Evolutionary conservation across 2,113 vertebrate genomes (phyloP).

Genomic region (Meles meles): DNA sequence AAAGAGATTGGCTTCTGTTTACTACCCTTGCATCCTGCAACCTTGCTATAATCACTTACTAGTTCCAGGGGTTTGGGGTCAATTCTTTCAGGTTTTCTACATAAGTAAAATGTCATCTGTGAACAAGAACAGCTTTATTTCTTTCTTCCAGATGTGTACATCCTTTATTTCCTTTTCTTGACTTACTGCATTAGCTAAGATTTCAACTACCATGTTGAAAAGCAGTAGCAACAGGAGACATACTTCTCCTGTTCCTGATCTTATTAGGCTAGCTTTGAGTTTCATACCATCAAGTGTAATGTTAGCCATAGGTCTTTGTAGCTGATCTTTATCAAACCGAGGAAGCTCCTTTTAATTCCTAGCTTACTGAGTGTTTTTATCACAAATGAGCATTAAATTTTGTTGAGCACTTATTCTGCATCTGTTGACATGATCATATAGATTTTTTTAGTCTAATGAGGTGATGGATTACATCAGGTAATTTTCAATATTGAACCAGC

Average conservation of each 20-base stretch:
- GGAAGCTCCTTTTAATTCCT: not conserved
- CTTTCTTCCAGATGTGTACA: not conserved
- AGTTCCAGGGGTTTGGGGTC: not conserved
- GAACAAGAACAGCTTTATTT: not conserved
- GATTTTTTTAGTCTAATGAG: not conserved
- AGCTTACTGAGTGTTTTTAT: not conserved
- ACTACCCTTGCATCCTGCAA: not conserved
- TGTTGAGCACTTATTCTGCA: not conserved
- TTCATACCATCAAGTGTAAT: not conserved
- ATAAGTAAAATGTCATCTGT: not conserved
- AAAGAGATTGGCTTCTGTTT: not conserved
- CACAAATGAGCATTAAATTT: not conserved
- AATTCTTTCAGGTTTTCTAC: not conserved
- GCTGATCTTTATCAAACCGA: not conserved
- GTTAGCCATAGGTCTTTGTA: not conserved
- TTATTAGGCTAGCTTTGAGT: not conserved
- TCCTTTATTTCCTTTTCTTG: not conserved
- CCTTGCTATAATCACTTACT: not conserved
- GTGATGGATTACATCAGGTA: not conserved
- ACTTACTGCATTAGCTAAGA: not conserved
- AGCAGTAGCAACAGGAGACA: not conserved
- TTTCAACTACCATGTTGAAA: not conserved
- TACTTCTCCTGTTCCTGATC: not conserved
- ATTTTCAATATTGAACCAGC: not conserved
- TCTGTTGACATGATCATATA: not conserved